Conservation (phyloP, 2,888 invertebrate species). For the Diloba caeruleocephala region DNA sequence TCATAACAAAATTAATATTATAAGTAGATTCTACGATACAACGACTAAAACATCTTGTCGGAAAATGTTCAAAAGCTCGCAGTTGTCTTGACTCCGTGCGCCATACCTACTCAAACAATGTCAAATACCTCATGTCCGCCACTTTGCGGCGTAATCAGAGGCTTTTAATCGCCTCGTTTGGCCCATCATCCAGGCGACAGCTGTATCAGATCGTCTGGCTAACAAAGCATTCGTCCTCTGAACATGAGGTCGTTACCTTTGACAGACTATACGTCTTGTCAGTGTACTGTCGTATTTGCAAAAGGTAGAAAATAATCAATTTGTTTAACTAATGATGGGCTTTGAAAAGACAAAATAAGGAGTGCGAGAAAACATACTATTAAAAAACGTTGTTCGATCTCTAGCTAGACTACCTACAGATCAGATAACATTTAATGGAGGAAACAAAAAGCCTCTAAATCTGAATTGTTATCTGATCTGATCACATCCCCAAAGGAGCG, state of each 20-base stretch:
- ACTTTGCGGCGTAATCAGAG: slow-evolving; percentile 50
- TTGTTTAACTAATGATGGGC: slow-evolving; percentile 27
- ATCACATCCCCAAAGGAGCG: too few species aligned
- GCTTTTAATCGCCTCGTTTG: slow-evolving; percentile 55
- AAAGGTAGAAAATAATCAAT: slow-evolving; percentile 28
- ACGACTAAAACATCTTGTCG: slow-evolving; percentile 31
- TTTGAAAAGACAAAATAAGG: background rate
- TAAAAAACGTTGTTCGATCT: too few species aligned
- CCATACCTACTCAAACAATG: slow-evolving; percentile 40
- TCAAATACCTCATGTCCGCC: slow-evolving; percentile 53
- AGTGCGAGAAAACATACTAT: too few species aligned
- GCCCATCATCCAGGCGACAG: slow-evolving; percentile 53
- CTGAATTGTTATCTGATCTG: too few species aligned
- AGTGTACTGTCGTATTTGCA: slow-evolving; percentile 24
- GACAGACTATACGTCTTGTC: slow-evolving; percentile 36
- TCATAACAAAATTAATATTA: too few species aligned
- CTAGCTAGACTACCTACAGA: too few species aligned
- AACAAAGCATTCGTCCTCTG: slow-evolving; percentile 49
- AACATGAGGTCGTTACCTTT: slow-evolving; percentile 50
- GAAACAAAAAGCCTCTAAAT: too few species aligned
- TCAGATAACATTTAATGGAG: too few species aligned
- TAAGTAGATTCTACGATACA: too few species aligned
- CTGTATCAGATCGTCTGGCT: slow-evolving; percentile 57
- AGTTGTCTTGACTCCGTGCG: slow-evolving; percentile 13
- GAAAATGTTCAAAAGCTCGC: slow-evolving; percentile 43